Base-by-base conservation (phyloP, 2,797 vertebrate species). In the Tokudaia muenninki region DNA sequence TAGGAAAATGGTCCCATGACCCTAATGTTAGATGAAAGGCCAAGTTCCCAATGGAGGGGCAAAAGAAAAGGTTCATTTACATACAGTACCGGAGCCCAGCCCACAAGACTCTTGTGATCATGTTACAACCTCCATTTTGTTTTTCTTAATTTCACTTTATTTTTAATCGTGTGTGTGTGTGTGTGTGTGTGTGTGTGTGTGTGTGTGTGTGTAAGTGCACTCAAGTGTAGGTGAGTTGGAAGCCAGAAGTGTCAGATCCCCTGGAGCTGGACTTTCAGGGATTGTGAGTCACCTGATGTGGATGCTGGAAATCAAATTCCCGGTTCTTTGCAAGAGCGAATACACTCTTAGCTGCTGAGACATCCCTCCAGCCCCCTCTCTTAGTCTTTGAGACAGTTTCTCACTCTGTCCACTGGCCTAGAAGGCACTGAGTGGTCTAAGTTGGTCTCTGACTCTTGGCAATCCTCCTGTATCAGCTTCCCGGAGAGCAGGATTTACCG, bases 21-120 rank as follows among this genome's bases (percentile, higher is more conserved):
- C 41, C 70, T 31, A 47, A 63, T 6, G 6, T 7, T 7, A 16
- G 3, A 47, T 13, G 26, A 10, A 31, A 1, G 52, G 70, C 21
- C 52, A 19, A 21, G 55, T 82, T 37, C 3, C 2, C 1, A 34
- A 31, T 0, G 4, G 52, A 47, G 52, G 50, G 41, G 6, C 1
- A 55, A 13, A 50, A 2, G 44, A 75, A 52, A 12, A 1, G 50
- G 34, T 17, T 21, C 16, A 11, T 50, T 74, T 19, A 44, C 34
- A 44, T 13, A 41, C 24, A 4, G 67, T 41, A 5, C 26, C 70
- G 57, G 67, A 29, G 19, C 44, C 34, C 86, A 74, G 24, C 4
- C 8, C 21, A n/a, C 22, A 17, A 24, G 16, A 5, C 50, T 6
- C n/a, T 22, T 24, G 37, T 77, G 26, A 59, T 34, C 55, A 52